These are phyloP conservation scores for Gastracanthus pulcherrimus DNA, from an alignment of 2,888 invertebrate species.

Conservation along the genomic window DNA sequence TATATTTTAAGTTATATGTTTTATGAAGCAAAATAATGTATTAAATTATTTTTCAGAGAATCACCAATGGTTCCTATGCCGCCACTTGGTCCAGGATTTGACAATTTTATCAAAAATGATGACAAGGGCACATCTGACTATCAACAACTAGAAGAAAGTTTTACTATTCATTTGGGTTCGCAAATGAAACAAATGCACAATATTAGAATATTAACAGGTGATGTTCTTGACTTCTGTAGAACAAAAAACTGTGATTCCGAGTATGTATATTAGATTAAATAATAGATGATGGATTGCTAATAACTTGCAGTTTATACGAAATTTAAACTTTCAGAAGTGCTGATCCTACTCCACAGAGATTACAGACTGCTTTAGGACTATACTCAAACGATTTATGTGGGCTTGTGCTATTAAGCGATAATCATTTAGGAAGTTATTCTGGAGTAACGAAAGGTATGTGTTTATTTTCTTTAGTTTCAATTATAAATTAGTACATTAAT, in stretches of 20 bases:
- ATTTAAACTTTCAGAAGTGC: slow-evolving; percentile 71
- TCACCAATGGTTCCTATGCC: slow-evolving; percentile 78
- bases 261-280: slow-evolving; percentile 61
- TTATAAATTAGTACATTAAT: not conserved
- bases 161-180: slow-evolving; percentile 97
- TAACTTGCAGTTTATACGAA: slow-evolving; percentile 18
- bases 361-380: slow-evolving; percentile 95
- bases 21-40: not conserved
- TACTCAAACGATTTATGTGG: slow-evolving; percentile 95
- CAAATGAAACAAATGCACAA: slow-evolving; percentile 99
- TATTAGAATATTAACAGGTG: slow-evolving; percentile 92
- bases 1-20: not conserved
- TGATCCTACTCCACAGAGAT: slow-evolving; percentile 86
- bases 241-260: slow-evolving; percentile 78
- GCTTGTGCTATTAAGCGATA: slow-evolving; percentile 89
- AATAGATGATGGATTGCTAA: not conserved
- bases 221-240: slow-evolving; percentile 89
- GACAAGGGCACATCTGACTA: slow-evolving; percentile 70
- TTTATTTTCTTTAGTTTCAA: slow-evolving; percentile 45
- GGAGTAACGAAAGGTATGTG: slow-evolving; percentile 81
- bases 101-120: slow-evolving; percentile 69
- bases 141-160: slow-evolving; percentile 91
- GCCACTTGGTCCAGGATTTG: slow-evolving; percentile 70
- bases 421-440: slow-evolving; percentile 81
- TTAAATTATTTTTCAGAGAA: slow-evolving; percentile 68